Base-by-base conservation (phyloP, 2,113 vertebrate genomes). In the Perca flavescens region DNA sequence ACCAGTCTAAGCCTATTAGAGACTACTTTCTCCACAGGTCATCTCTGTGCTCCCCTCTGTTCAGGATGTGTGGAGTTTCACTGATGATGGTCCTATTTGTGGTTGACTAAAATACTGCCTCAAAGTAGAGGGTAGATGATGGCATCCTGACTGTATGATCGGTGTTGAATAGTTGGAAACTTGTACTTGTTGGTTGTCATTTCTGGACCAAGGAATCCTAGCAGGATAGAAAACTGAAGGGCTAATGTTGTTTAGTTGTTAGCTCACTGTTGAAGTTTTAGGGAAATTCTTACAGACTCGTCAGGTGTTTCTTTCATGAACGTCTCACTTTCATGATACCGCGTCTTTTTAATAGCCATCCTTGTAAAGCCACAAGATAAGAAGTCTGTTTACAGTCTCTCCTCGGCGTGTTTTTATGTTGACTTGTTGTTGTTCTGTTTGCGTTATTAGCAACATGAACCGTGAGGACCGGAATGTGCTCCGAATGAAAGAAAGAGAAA, bases 401-500 rank as follows among this genome's bases (percentile, higher is more conserved):
- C 68, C n/a, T 70, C 64, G 15, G 47, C 28, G 9, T 85, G 57
- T 71, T 63, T 80, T 85, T 76, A 58, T 82, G 60, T 82, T 90
- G 76, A 90, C 88, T 65, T 93, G 21, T 62, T 67, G 40, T 86
- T 89, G 49, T 82, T 88, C 64, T 91, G 62, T 96, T 93, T 96
- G 89, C 95, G 68, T 96, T 95, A 74, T 65, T 91, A 99, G 98
- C 98, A 99, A 98, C 98, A 99, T 99, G 98, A 99, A 98, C 97
- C 97, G 97, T 97, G 98, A 99, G 96, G 98, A 99, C 95, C 97
- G 98, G 95, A 99, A 99, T 99, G 98, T 98, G 96, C 98, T 99
- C 96, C 98, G 98, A 95, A 98, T 99, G 97, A 98, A 99, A 99
- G 98, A 95, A 95, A 92, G 93, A 94, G 94, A 95, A 94, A 95